Evolutionary conservation across 2,113 vertebrate genomes (phyloP), one percentile per base, ranked within the genome.

Genomic region (Odobenus rosmarus): DNA sequence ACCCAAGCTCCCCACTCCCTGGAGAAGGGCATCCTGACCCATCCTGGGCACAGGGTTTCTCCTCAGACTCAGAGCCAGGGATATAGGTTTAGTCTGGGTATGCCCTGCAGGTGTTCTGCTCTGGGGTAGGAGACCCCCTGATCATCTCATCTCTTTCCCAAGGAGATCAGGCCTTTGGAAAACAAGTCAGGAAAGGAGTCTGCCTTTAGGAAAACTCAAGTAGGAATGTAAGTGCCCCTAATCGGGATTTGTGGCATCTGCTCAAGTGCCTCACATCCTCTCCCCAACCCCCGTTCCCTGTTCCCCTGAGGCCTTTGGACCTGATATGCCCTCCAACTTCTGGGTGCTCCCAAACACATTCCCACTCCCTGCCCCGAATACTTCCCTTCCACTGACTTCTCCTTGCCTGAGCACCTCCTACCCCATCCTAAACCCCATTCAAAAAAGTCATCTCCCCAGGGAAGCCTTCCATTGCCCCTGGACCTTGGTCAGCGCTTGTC

Each of bases 81-180:
- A 28, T 36, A 33, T 5, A 51, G 31, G 24, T 23, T 33, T 7
- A 8, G 72, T 31, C 31, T 64, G 5, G 16, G 19, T 24, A 1
- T 5, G 15, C 11, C 5, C 0, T 4, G 69, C 12, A 3, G 33
- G 26, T 28, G 26, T 11, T 55, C 53, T 7, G 15, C 4, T 72
- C 49, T 42, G 26, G 7, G 0, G 39, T 31, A 39, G 36, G 83
- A 51, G 19, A 79, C 69, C 14, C 95, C 80, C 69, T 5, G 36
- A 42, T 39, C 26, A 8, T 13, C 12, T 86, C 42, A 33, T 42
- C 51, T 31, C 36, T 57, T n/a, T 64, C n/a, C 46, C 57, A 42
- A 80, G 74, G 19, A 87, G 2, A 10, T 16, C 10, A 57, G n/a
- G 1, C 85, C 97, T 57, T 69, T 85, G 39, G 80, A 93, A 93